Percentiles rank a stretch among this genome's conserved stretches.
Conservation (phyloP, 1,140 invertebrate genomes). For the Platyura marginata region DNA sequence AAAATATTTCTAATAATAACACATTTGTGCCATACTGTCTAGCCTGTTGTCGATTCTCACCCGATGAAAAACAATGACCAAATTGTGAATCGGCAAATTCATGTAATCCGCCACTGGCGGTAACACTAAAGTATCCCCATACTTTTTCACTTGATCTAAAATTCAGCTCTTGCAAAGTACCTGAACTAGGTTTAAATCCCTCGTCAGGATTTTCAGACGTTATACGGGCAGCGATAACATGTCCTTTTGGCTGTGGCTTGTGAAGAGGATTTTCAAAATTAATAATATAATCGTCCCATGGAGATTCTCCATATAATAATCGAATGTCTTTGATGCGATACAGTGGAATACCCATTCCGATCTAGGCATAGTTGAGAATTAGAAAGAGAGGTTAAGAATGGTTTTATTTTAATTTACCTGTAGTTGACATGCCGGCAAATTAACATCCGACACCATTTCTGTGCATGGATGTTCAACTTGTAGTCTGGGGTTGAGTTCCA, state of each 20-base stretch:
- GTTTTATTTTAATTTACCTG: conserved; percentile 44
- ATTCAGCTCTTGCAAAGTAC: conserved; percentile 95
- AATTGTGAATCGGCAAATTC: conserved; percentile 99
- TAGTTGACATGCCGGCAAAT: conserved; percentile 90
- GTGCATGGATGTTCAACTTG: conserved; percentile 99
- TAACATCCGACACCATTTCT: conserved; percentile 98
- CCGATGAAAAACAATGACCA: conserved; percentile 99
- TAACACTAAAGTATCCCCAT: conserved; percentile 99
- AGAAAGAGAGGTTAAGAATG: conserved; percentile 1
- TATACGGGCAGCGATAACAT: conserved; percentile 96
- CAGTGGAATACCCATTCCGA: conserved; percentile 97
- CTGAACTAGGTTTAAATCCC: conserved; percentile 96
- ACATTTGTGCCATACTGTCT: conserved; percentile 46
- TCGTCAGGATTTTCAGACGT: conserved; percentile 99
- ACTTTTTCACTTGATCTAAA: conserved; percentile 98
- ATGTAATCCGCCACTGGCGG: conserved; percentile 91
- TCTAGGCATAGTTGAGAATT: conserved; percentile 29
- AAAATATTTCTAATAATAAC: conserved; percentile 4
- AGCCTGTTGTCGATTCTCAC: conserved; percentile 93
- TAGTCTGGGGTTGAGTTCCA: conserved; percentile 93
- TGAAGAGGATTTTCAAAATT: conserved; percentile 76
- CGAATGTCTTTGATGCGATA: conserved; percentile 94
- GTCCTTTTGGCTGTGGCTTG: conserved; percentile 82
- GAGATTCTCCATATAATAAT: conserved; percentile 79
- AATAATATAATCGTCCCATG: conserved; percentile 71